Evolutionary conservation across 2,888 invertebrate genomes (phyloP), one percentile per base, ranked within the genome.

Genomic region (Drosophila macrospina): DNA sequence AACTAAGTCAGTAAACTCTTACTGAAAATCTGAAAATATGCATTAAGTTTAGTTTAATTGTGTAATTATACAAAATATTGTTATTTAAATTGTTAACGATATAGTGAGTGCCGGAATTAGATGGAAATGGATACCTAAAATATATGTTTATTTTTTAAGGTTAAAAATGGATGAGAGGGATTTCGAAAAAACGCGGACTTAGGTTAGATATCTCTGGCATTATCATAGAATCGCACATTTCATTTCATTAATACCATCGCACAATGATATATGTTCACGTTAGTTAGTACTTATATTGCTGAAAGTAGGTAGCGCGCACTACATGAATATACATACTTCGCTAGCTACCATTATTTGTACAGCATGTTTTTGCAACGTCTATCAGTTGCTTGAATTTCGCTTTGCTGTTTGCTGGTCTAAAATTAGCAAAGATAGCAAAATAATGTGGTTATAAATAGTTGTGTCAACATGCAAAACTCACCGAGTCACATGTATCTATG

Each of bases 401-500:
- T 68, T 45, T 48, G 60, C 67, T 69, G 63, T 69, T 83, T 73
- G 80, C 60, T 66, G 60, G 55, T 70, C 85, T 89, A 85, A 88
- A 85, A 71, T 85, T 85, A 85, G 85, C 77, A 64, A 63, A 89
- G 89, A 89, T 88, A 85, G 74, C 74, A 52, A 63, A 73, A 64
- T 69, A 77, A 62, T 59, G 51, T 67, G 71, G 73, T 74, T 85
- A 86, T 85, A 85, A 85, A 89, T 85, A 85, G 88, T 89, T 88
- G 54, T 62, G 74, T 74, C 72, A 86, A 85, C 69, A 88, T 68
- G 62, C 78, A 66, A 69, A 80, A 70, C 36, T 44, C 66, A 63
- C 47, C 47, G 67, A 68, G 78, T 86, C 82, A 71, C 64, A 60
- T 77, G 79, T 55, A 15, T 65, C 62, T 69, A 51, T 54, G 42